Percentiles rank a stretch among this genome's conserved stretches.
phyloP scores from a whole-genome alignment of 2,113 vertebrate genomes.

The Eulacestoma nigropectus region DNA sequence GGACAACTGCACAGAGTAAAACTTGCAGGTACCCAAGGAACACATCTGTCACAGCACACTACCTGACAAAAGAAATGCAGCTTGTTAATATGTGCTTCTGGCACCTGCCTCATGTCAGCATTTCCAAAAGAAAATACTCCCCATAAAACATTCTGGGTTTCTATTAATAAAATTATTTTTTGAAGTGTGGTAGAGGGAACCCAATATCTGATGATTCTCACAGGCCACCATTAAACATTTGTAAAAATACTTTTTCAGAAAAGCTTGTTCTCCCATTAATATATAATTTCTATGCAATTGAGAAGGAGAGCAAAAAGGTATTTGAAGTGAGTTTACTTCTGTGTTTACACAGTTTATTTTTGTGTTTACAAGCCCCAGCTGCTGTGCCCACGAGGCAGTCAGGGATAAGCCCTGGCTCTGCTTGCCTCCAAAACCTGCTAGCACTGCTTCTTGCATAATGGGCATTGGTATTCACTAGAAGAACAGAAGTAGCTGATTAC shows the following conservation, averaged over 20 bases:
- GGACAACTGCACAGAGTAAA: neutral
- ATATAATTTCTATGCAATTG: neutral
- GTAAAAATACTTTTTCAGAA: neutral
- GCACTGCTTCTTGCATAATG: neutral
- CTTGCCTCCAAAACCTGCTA: neutral
- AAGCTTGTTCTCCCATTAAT: neutral
- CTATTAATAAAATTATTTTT: neutral
- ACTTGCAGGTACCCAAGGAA: neutral
- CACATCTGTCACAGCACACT: neutral
- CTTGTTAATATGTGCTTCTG: neutral
- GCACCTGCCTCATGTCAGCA: neutral
- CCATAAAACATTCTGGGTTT: neutral
- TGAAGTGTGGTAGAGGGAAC: neutral
- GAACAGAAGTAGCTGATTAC: neutral
- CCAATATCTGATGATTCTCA: neutral
- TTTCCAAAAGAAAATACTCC: neutral
- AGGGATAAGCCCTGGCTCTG: neutral
- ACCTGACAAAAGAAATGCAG: neutral
- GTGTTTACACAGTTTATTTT: too few relatives aligned
- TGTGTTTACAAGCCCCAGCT: neutral
- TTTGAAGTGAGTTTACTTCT: neutral
- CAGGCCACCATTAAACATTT: neutral
- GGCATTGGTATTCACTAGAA: neutral
- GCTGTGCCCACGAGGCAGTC: rapidly evolving
- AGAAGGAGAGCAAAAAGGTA: neutral